Evolutionary conservation across 64 coral and sea anemone species (phyloP).

Genomic region (Stichodactyla helianthus): DNA sequence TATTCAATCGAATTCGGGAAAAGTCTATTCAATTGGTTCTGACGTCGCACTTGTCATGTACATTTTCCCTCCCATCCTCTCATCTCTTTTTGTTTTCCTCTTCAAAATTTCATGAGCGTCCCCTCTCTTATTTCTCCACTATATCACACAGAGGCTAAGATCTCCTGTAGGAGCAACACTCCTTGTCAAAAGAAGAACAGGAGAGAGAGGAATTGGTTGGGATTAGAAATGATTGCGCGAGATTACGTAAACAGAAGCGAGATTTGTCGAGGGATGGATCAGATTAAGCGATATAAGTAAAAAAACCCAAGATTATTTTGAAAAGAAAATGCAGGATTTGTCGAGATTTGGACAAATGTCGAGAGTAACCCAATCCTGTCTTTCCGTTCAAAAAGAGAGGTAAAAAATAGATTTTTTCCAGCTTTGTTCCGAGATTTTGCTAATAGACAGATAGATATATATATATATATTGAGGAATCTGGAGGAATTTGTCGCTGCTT

Average conservation of each 20-base stretch:
- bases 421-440: not conserved
- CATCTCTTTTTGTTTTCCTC: too few species aligned
- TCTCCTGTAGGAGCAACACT: not conserved
- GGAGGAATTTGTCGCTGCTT: too few species aligned
- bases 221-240: not conserved
- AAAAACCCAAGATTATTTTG: not conserved
- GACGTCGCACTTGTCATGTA: too few species aligned
- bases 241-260: not conserved
- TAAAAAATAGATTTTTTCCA: not conserved
- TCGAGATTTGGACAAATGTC: not conserved
- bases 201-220: not conserved
- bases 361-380: not conserved
- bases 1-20: too few species aligned
- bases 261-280: not conserved
- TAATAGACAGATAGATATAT: too few species aligned
- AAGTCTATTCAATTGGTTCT: too few species aligned
- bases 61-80: too few species aligned
- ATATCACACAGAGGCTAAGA: not conserved
- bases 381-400: not conserved
- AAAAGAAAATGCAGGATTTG: not conserved
- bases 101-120: too few species aligned
- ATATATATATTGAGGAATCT: too few species aligned
- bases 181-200: not conserved
- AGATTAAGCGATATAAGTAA: constrained; percentile 1
- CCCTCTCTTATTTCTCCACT: too few species aligned